These are phyloP conservation scores for Cheilosia variabilis DNA, from an alignment of 2,888 invertebrate genomes.

Conservation along the genomic window DNA sequence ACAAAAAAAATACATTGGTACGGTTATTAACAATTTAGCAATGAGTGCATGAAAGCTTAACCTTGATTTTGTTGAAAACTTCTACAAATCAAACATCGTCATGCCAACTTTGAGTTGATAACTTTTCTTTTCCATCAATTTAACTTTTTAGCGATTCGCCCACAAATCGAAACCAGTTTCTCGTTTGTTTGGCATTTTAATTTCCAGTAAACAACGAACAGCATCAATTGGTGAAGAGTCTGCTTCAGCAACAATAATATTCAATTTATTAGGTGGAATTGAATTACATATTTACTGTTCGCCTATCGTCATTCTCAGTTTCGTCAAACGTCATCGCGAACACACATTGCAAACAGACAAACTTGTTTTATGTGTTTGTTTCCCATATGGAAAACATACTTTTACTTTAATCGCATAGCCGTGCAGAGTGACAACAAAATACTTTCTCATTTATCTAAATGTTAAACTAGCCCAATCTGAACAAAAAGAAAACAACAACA, in stretches of 20 bases:
- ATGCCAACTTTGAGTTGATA: background rate
- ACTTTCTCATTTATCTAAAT: conserved; percentile 59
- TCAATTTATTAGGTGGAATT: conserved; percentile 6
- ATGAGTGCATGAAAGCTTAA: background rate
- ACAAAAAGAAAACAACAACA: background rate
- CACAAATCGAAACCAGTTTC: conserved; percentile 36
- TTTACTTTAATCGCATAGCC: conserved; percentile 63
- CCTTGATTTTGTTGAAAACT: background rate
- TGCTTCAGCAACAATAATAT: conserved; percentile 5
- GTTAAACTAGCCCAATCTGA: conserved; percentile 28
- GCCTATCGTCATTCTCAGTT: conserved; percentile 19
- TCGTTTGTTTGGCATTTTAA: conserved; percentile 39
- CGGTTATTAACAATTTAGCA: background rate
- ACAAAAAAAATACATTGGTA: background rate
- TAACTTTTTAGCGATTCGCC: background rate
- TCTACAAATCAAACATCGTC: background rate
- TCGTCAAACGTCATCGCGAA: conserved; percentile 23
- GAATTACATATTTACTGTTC: conserved; percentile 30
- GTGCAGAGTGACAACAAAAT: conserved; percentile 48
- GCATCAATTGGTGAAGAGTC: conserved; percentile 18
- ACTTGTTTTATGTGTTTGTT: conserved; percentile 13
- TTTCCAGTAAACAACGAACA: background rate
- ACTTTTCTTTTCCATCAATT: background rate
- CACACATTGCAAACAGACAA: conserved; percentile 11
- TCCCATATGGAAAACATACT: conserved; percentile 43